Conservation (phyloP, 2,888 invertebrate genomes). For the Lasioglossum marginatum region DNA sequence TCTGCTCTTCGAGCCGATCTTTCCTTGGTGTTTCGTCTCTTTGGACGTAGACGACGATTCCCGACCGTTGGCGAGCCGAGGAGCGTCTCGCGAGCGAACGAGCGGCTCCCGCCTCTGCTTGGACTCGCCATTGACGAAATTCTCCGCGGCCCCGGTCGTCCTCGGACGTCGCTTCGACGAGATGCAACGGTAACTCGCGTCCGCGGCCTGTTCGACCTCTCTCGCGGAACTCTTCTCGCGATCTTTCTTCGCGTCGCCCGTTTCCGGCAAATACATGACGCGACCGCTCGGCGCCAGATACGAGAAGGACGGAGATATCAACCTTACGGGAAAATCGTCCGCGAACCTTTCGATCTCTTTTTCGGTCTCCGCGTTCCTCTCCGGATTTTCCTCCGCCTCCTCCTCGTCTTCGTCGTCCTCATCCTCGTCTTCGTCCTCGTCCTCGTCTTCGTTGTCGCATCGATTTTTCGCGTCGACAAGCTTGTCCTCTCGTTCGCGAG, state of each 20-base stretch:
- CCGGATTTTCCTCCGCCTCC: not conserved
- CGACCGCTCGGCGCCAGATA: slow-evolving; percentile 89
- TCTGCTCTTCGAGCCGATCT: slow-evolving; percentile 85
- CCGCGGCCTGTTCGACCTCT: slow-evolving; percentile 15
- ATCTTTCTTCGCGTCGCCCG: slow-evolving; percentile 71
- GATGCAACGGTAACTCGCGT: not conserved
- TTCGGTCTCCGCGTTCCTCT: not conserved
- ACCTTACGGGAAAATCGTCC: slow-evolving; percentile 75
- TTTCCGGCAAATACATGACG: slow-evolving; percentile 92
- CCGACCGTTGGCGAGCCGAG: slow-evolving; percentile 9
- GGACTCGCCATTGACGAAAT: slow-evolving; percentile 82
- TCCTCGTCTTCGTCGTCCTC: slow-evolving; percentile 3
- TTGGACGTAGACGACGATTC: slow-evolving; percentile 78
- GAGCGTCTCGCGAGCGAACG: slow-evolving; percentile 61
- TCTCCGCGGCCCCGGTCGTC: not conserved
- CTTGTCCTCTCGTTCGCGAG: slow-evolving; percentile 9
- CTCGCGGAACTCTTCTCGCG: slow-evolving; percentile 60
- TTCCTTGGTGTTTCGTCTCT: slow-evolving; percentile 55
- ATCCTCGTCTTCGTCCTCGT: slow-evolving; percentile 1
- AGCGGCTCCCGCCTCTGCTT: slow-evolving; percentile 67
- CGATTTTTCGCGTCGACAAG: not conserved
- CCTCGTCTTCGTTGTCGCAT: not conserved
- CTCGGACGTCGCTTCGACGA: slow-evolving; percentile 55
- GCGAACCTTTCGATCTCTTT: slow-evolving; percentile 44
- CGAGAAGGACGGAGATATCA: slow-evolving; percentile 85